Evolutionary conservation across 2,113 vertebrate genomes (phyloP).

Genomic region (Centrocercus urophasianus): DNA sequence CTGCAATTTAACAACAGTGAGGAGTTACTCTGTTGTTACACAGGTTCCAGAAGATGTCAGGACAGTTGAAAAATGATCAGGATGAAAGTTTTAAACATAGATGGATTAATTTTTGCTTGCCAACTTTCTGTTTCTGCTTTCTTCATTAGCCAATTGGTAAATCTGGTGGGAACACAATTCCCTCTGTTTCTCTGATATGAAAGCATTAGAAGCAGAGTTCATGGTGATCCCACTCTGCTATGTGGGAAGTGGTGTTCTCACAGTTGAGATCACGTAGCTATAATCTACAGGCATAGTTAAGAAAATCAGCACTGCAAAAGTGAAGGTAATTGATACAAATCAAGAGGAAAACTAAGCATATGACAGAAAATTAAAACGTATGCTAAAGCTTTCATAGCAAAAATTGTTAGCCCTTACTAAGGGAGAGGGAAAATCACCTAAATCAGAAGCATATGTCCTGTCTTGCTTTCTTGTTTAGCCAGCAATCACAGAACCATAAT

Average conservation of each 20-base stretch:
- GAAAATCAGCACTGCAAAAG: background rate
- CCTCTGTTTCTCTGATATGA: accelerated
- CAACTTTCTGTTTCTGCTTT: background rate
- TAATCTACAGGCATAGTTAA: background rate
- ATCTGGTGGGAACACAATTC: background rate
- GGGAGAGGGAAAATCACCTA: background rate
- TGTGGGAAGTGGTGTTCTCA: background rate
- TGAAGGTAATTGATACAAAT: background rate
- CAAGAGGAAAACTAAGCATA: background rate
- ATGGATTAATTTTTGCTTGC: background rate
- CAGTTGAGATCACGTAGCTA: background rate
- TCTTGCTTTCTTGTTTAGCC: background rate
- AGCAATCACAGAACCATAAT: background rate
- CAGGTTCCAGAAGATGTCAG: background rate
- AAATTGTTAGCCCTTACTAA: background rate
- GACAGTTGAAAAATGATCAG: background rate
- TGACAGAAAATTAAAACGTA: background rate
- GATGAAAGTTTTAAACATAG: background rate
- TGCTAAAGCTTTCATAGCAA: background rate
- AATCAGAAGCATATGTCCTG: background rate
- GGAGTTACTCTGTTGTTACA: background rate
- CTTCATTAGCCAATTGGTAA: background rate
- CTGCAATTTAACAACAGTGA: background rate
- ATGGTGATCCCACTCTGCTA: background rate
- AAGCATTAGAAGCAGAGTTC: background rate